Percentiles rank a stretch among this genome's conserved stretches.
Conservation (phyloP, 2,888 invertebrate species). For the Cabera pusaria region DNA sequence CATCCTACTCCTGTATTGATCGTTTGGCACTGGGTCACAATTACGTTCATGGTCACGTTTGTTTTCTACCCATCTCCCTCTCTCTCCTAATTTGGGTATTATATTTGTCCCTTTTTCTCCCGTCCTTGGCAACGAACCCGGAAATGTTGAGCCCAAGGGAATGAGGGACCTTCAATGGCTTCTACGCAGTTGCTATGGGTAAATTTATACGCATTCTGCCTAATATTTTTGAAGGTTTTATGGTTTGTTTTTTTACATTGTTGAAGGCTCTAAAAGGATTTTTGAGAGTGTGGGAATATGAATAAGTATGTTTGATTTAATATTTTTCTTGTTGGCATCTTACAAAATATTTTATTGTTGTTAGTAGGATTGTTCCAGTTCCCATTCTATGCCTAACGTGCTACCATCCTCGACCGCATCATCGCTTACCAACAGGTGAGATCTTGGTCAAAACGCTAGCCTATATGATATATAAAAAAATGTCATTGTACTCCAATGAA, state of each 20-base stretch:
- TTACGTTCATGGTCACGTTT: conserved; percentile 62
- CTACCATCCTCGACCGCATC: no score
- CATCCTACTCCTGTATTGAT: conserved; percentile 48
- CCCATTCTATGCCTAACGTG: no score
- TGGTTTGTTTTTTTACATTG: conserved; percentile 12
- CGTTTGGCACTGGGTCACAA: conserved; percentile 48
- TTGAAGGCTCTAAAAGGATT: background rate
- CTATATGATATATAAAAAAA: no score
- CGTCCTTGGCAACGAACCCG: conserved; percentile 49
- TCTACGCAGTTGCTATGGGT: conserved; percentile 24
- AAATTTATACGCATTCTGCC: conserved; percentile 1
- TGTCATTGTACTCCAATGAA: no score
- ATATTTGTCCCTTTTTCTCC: conserved; percentile 33
- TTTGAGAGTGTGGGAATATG: background rate
- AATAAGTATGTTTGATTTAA: no score
- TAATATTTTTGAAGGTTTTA: conserved; percentile 11
- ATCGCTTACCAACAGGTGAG: no score
- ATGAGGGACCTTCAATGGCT: conserved; percentile 21
- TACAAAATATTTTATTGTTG: no score
- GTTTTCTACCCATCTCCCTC: conserved; percentile 52
- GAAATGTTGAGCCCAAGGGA: conserved; percentile 26
- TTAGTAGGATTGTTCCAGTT: no score
- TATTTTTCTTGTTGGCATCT: no score
- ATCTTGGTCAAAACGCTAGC: no score
- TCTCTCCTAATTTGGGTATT: conserved; percentile 17